Percentiles rank a stretch among this genome's conserved stretches.
phyloP scores from a whole-genome alignment of 2,797 vertebrate genomes.

The Morus bassanus region DNA sequence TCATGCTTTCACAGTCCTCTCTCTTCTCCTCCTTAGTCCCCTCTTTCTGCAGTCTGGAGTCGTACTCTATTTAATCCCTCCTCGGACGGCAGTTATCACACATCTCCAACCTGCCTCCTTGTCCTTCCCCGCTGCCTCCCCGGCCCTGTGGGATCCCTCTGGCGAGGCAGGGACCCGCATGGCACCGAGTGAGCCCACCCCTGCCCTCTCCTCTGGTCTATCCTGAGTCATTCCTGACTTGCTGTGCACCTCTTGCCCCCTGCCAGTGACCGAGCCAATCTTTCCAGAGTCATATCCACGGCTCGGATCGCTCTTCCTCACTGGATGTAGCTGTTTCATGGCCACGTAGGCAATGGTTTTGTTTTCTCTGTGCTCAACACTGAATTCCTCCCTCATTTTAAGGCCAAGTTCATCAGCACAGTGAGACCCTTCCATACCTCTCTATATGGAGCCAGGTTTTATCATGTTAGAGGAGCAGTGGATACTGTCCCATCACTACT shows the following conservation, averaged over 20 bases:
- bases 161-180: accelerated
- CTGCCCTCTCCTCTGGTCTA: not conserved
- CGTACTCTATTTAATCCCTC: not conserved
- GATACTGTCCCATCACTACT: not conserved
- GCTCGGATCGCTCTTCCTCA: accelerated
- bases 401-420: not conserved
- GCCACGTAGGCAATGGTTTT: not conserved
- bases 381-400: not conserved
- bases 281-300: not conserved
- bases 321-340: not conserved
- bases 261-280: not conserved
- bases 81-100: not conserved
- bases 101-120: not conserved
- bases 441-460: not conserved
- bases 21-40: not conserved
- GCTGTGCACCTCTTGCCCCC: not conserved
- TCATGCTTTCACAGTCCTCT: not conserved
- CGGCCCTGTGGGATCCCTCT: not conserved
- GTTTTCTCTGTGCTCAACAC: not conserved
- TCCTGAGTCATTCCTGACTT: not conserved
- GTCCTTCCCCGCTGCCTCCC: accelerated
- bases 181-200: not conserved
- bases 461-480: not conserved
- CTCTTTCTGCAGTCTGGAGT: not conserved
- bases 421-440: not conserved